Evolutionary conservation across 2,888 invertebrate genomes (phyloP).

Genomic region (Odontocolon sp.): DNA sequence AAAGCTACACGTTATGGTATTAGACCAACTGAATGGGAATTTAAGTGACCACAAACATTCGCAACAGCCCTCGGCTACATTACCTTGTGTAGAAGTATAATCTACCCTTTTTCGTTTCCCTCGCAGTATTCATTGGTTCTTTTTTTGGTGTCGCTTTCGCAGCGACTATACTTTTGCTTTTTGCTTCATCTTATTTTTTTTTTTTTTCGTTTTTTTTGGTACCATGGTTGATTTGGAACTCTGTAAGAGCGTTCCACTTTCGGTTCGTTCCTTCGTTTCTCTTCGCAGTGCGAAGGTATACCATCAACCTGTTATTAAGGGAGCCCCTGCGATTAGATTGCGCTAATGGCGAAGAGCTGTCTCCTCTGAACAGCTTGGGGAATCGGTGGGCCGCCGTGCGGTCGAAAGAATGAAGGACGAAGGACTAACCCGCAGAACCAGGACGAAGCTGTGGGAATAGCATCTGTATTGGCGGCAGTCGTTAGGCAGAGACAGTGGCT

Average conservation of each 20-base stretch:
- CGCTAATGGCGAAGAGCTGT: slow-evolving; percentile 79
- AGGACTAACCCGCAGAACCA: slow-evolving; percentile 27
- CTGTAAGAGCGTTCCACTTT: slow-evolving; percentile 45
- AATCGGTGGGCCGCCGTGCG: slow-evolving; percentile 21
- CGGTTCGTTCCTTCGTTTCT: slow-evolving; percentile 44
- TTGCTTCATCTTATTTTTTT: slow-evolving; percentile 26
- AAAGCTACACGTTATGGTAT: slow-evolving; percentile 8
- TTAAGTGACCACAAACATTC: slow-evolving; percentile 5
- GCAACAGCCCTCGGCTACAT: neutral
- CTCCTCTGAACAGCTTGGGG: slow-evolving; percentile 53
- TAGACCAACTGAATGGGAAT: slow-evolving; percentile 25
- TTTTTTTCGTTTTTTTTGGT: slow-evolving; percentile 39
- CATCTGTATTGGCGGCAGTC: slow-evolving; percentile 37
- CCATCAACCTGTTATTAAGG: slow-evolving; percentile 78
- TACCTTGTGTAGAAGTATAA: slow-evolving; percentile 50
- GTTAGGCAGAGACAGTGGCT: slow-evolving; percentile 5
- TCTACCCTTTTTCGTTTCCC: slow-evolving; percentile 47
- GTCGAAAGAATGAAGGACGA: slow-evolving; percentile 20
- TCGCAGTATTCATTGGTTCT: neutral
- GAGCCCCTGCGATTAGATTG: slow-evolving; percentile 78
- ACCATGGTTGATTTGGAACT: slow-evolving; percentile 21
- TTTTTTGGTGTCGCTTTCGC: neutral
- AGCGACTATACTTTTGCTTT: slow-evolving; percentile 32
- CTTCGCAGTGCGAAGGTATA: slow-evolving; percentile 19
- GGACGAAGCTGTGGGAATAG: slow-evolving; percentile 50